A percentile compares a stretch with the other conserved stretches of the same genome.
These are phyloP conservation scores for Dendrolimus punctatus DNA, from an alignment of 1,140 invertebrate species.

Conservation along the genomic window DNA sequence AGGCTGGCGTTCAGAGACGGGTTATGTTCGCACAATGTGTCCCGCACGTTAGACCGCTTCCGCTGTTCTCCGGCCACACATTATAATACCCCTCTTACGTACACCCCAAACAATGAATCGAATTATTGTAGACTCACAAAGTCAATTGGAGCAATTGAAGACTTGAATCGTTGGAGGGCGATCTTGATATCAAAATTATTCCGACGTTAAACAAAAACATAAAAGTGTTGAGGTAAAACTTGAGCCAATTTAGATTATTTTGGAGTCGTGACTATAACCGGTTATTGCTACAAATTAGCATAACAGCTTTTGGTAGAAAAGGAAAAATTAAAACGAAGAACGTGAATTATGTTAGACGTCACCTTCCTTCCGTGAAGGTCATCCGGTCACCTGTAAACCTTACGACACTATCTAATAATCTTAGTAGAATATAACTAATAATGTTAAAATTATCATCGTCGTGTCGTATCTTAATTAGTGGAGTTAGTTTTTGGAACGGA, in stretches of 20 bases:
- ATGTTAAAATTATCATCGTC: slow-evolving; percentile 1
- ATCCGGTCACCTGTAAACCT: slow-evolving; percentile 39
- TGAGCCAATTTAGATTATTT: no score
- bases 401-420: slow-evolving; percentile 11
- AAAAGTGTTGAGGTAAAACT: no score
- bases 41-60: slow-evolving; percentile 41
- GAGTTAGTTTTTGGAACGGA: no score
- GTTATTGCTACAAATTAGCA: no score
- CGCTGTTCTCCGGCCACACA: slow-evolving; percentile 10
- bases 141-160: slow-evolving; percentile 19
- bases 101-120: not conserved
- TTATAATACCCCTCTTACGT: slow-evolving; percentile 10
- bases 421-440: not conserved
- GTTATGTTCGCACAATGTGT: slow-evolving; percentile 59
- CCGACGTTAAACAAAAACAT: no score
- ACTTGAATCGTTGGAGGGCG: not conserved
- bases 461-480: no score
- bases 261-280: no score
- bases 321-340: no score
- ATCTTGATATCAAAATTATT: no score
- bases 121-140: slow-evolving; percentile 9
- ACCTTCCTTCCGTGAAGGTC: slow-evolving; percentile 45
- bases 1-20: slow-evolving; percentile 25
- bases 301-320: no score
- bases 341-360: slow-evolving; percentile 16